Evolutionary conservation across 1,140 invertebrate species (phyloP), one percentile per base, ranked within the genome.

Genomic region (Aphelenchoides avenae): DNA sequence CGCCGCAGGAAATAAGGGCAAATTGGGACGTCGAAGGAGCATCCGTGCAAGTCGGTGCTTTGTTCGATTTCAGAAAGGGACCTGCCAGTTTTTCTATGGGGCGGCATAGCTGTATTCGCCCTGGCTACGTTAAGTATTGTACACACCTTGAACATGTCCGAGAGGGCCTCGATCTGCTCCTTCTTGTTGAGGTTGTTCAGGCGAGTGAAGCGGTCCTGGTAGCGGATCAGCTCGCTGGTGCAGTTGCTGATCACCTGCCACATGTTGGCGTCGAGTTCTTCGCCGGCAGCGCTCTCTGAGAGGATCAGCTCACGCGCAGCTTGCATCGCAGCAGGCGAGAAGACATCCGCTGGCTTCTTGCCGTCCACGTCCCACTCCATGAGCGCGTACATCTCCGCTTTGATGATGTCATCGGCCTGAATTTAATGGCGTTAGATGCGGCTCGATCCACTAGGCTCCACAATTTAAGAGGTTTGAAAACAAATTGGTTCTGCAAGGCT

Each of bases 341-440:
- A 64, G 13, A 61, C 48, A 5, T 77, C 42, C 6, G 44, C 30
- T 26, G 67, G 58, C 13, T 27, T 36, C 36, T 64, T 69, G 9
- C 57, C 54, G 9, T 57, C 46, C 5, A 71, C 57, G 49, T 77
- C 71, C 68, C 68, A 77, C 34, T 62, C 57, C 40, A 77, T 56
- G 20, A 76, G 34, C 33, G 22, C 44, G 24, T 52, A 52, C 90
- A 98, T 97, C 81, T 98, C 94, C 56, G 85, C 83, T 80, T 97
- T 97, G 43, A 99, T 92, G 26, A 97, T 75, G 80, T 98, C 91
- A 80, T 97, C 92, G 20, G 93, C 91, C 83, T 89, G 61, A 54
- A 75, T n/a, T n/a, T n/a, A n/a, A n/a, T n/a, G n/a, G n/a, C n/a
- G n/a, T n/a, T n/a, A n/a, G n/a, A n/a, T n/a, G n/a, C n/a, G n/a